Conservation (phyloP, 2,888 invertebrate species). For the Noctua janthina region DNA sequence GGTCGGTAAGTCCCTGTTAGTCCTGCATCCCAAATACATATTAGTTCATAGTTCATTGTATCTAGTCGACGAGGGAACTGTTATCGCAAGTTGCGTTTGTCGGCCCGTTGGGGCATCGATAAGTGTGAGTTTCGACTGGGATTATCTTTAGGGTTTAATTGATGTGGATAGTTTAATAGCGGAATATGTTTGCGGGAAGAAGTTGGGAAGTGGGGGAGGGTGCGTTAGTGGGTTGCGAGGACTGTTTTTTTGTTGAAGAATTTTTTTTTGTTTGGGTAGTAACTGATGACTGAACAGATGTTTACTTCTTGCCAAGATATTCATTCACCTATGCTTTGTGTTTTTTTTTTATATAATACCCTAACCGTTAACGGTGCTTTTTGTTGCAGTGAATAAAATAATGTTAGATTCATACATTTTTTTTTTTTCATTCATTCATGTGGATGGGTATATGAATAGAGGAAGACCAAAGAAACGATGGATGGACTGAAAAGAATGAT, state of each 20-base stretch:
- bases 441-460: no score
- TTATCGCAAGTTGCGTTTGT: slow-evolving; percentile 72
- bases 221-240: background rate
- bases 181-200: slow-evolving; percentile 49
- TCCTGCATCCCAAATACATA: slow-evolving; percentile 74
- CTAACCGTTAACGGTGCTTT: background rate
- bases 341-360: background rate
- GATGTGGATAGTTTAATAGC: slow-evolving; percentile 68
- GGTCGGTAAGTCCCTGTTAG: slow-evolving; percentile 74
- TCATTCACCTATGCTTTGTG: background rate
- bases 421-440: no score
- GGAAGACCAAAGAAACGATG: no score
- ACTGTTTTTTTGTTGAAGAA: background rate
- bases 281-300: background rate
- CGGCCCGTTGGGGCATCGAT: slow-evolving; percentile 69
- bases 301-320: background rate
- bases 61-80: slow-evolving; percentile 72
- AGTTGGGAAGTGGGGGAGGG: slow-evolving; percentile 8
- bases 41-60: slow-evolving; percentile 77
- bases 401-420: no score
- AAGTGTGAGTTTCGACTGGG: slow-evolving; percentile 68
- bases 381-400: background rate
- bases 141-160: slow-evolving; percentile 71
- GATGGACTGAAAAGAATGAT: no score
- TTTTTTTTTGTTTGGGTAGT: background rate